A percentile compares a stretch with the other conserved stretches of the same genome.
Conservation (phyloP, 1,140 invertebrate genomes). For the Pteromalus puparum region DNA sequence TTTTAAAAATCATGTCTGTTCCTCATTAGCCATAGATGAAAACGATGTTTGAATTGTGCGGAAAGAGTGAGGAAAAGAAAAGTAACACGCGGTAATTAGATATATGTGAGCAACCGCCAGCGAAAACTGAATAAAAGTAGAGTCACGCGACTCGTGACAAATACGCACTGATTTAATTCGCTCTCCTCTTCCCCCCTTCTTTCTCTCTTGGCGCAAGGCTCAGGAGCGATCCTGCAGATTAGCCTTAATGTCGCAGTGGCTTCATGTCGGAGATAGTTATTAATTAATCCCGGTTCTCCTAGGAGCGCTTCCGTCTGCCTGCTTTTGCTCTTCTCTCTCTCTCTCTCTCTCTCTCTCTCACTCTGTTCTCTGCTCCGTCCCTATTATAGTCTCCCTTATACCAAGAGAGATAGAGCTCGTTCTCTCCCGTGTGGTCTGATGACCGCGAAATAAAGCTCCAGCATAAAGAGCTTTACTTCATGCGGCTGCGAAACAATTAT, state of each 20-base stretch:
- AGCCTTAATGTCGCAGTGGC: conserved; percentile 2
- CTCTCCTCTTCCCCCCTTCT: not conserved
- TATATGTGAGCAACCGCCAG: not conserved
- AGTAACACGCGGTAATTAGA: too few species aligned
- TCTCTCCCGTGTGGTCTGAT: not conserved
- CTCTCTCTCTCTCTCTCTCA: not conserved
- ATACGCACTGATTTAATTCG: not conserved
- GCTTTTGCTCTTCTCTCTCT: not conserved
- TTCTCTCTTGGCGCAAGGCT: not conserved
- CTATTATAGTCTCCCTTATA: not conserved
- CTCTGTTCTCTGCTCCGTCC: not conserved
- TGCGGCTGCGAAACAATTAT: conserved; percentile 1
- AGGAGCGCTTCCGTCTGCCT: not conserved
- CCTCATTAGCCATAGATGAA: too few species aligned
- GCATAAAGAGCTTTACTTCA: conserved; percentile 1
- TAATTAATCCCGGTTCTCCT: conserved; percentile 1
- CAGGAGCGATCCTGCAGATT: not conserved
- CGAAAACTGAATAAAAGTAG: not conserved
- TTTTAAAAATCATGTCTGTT: too few species aligned
- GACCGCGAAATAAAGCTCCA: not conserved
- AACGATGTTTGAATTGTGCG: too few species aligned
- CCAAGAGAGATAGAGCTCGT: not conserved
- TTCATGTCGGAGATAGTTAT: conserved; percentile 4
- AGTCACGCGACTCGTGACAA: not conserved
- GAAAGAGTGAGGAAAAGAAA: too few species aligned